Base-by-base conservation (phyloP, 1,140 invertebrate species). In the Stratiolaelaps scimitus region DNA sequence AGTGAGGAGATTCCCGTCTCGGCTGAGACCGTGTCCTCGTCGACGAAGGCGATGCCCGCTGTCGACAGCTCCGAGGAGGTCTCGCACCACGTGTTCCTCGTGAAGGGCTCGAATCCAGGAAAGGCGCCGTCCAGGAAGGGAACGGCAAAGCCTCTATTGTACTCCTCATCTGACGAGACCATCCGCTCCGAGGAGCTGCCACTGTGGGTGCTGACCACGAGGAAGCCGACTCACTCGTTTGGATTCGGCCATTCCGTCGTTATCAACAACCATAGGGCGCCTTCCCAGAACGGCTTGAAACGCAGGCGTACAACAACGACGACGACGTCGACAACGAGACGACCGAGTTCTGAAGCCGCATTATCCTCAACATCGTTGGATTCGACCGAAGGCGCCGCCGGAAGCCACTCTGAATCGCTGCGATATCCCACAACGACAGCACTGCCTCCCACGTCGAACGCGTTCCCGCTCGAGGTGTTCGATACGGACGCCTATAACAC, bases 211-310 rank as follows among this genome's bases (percentile, higher is more conserved):
- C 34, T 60, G 53, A 60, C 53, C 26, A 60, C 53, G 53, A 60
- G 53, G 53, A 60, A 60, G 34, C 53, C 53, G 53, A 60, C 53
- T 34, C 53, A 60, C 23, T 60, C 53, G 53, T 60, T 60, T 34
- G 53, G 53, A 17, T 60, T 60, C 53, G 53, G 53, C 34, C 53
- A 60, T 60, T 60, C 53, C 17, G 53, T 60, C 53, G 53, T 60
- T 23, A 60, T 60, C 53, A 60, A 60, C 53, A 60, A 60, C 34
- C 53, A 60, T 34, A 60, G 53, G 53, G 53, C 53, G 53, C 53
- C 53, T 19, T 60, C 53, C 17, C 53, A 60, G 53, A 60, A 60
- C 53, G 53, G 53, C 53, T 26, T 60, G 17, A 60, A 60, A 34
- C 53, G 15, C 4, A n/a, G 53, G 34, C 53, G 53, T 17, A 60